Base-by-base conservation (phyloP, 2,888 invertebrate species). In the Conistra vaccinii region DNA sequence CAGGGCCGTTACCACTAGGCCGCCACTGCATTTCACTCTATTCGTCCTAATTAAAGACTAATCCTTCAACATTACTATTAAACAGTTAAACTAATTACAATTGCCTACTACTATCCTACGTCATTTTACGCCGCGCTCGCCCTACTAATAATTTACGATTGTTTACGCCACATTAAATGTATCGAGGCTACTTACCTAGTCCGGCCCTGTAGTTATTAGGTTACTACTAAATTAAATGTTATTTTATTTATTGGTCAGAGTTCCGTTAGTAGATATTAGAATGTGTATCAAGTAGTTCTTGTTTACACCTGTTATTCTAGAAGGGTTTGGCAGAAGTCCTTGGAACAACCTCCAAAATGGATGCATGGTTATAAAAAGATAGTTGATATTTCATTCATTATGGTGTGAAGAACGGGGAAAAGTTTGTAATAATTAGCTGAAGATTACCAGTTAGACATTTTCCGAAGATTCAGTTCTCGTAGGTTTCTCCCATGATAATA, bases 101-200 rank as follows among this genome's bases (percentile, higher is more conserved):
- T 35, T 45, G 10, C 20, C 42, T 20, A 58, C 32, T 71, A 79
- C n/a, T 60, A 55, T 58, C 32, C 20, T 65, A 62, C 72, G 69
- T 72, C 42, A 82, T 51, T 72, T 69, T 58, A 61, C 55, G n/a
- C 35, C 39, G 35, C 48, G 53, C 17, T 63, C 35, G n/a, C 51
- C 10, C 63, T 17, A 63, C 55, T 51, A 57, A 81, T 89, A 90
- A 90, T 90, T 89, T 90, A 87, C 84, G 88, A 89, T 90, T 89
- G 88, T 88, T 76, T 84, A 88, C 83, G 88, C 85, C 73, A 76
- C 80, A 87, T 89, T 88, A 83, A 78, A 74, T 84, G 81, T 63
- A 79, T 76, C 53, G 83, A 71, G 83, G 80, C 75, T 85, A 85
- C 78, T 82, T 85, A 81, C 84, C 70, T 63, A 86, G 78, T 80